Conservation (phyloP, 2,888 invertebrate genomes). For the Coenonympha glycerion region DNA sequence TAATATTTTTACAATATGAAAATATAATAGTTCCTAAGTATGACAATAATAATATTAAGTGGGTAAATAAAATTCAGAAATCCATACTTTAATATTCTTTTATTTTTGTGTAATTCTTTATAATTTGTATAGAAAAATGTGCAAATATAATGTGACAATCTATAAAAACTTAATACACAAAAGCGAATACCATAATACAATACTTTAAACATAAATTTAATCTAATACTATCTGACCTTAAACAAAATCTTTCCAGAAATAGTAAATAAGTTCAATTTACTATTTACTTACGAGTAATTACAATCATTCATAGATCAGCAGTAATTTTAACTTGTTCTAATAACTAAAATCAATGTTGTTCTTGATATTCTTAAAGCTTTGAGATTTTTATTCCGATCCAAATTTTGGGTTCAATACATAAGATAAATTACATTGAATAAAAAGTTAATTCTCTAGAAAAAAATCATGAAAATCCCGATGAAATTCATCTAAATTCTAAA, state of each 20-base stretch:
- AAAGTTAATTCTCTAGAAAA: too few species aligned
- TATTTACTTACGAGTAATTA: too few species aligned
- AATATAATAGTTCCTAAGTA: too few species aligned
- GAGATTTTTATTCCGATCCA: conserved; percentile 14
- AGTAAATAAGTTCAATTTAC: not conserved
- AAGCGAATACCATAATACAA: conserved; percentile 52
- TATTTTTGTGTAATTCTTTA: conserved; percentile 68
- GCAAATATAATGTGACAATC: conserved; percentile 66
- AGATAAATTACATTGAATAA: not conserved
- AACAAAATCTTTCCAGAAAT: not conserved
- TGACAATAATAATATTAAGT: too few species aligned
- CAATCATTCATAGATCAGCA: too few species aligned
- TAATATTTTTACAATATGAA: too few species aligned
- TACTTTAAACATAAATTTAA: conserved; percentile 48
- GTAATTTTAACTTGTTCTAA: conserved; percentile 15
- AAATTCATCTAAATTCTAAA: too few species aligned
- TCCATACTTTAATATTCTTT: conserved; percentile 42
- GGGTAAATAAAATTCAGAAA: conserved; percentile 25
- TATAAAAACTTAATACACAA: conserved; percentile 58
- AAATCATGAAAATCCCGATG: too few species aligned
- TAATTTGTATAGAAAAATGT: conserved; percentile 70
- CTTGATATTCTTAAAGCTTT: conserved; percentile 18
- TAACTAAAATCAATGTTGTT: conserved; percentile 16
- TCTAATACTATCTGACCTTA: conserved; percentile 3
- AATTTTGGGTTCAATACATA: not conserved